These are phyloP conservation scores for Brachionus koreanus DNA, from an alignment of 1,140 invertebrate genomes.

Conservation along the genomic window DNA sequence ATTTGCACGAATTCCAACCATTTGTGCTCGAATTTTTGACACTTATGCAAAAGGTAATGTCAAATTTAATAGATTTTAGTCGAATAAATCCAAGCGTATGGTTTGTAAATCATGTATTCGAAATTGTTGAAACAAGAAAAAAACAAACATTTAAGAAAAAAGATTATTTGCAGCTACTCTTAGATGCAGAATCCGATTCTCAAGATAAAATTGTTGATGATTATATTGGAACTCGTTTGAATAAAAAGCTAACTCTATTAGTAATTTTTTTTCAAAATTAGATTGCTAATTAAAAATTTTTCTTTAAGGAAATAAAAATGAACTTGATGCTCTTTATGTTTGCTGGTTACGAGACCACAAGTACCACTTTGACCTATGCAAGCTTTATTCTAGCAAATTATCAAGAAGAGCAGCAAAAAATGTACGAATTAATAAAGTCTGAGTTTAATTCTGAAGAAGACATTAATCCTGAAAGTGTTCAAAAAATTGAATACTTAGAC, in stretches of 20 bases:
- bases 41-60: neutral
- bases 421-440: constrained; percentile 57
- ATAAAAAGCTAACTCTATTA: neutral
- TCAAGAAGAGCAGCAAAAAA: constrained; percentile 59
- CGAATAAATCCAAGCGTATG: neutral
- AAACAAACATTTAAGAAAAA: neutral
- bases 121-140: neutral
- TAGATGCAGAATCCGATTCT: neutral
- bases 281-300: neutral
- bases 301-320: constrained; percentile 50
- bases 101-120: neutral
- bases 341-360: constrained; percentile 59
- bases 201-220: constrained; percentile 33
- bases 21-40: neutral
- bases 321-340: constrained; percentile 53
- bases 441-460: neutral
- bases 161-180: constrained; percentile 1
- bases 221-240: neutral
- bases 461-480: neutral
- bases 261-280: neutral
- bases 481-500: constrained; percentile 20
- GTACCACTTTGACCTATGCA: constrained; percentile 58
- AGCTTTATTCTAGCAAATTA: constrained; percentile 59
- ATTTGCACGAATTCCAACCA: neutral
- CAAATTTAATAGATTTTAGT: neutral